phyloP scores from a whole-genome alignment of 2,113 vertebrate genomes.

The Arenaria interpres region DNA sequence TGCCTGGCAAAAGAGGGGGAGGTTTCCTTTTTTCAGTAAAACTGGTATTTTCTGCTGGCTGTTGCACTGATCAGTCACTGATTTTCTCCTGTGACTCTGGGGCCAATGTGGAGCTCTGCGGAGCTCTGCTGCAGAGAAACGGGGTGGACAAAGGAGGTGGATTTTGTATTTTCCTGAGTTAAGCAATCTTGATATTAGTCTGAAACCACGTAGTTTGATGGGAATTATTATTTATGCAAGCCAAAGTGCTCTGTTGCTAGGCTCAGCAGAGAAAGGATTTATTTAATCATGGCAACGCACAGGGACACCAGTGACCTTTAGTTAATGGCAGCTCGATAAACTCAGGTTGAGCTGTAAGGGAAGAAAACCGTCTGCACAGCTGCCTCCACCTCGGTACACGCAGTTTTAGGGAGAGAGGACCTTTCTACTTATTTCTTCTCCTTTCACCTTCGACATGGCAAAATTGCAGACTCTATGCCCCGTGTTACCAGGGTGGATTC shows the following conservation, averaged over 20 bases:
- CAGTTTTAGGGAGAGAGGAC: background rate
- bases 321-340: background rate
- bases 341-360: background rate
- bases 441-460: background rate
- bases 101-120: background rate
- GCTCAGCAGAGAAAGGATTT: background rate
- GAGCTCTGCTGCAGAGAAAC: background rate
- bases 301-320: conserved; percentile 14
- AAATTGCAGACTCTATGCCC: background rate
- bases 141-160: background rate
- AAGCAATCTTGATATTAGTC: background rate
- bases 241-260: background rate
- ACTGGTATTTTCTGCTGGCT: background rate
- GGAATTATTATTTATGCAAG: background rate
- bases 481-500: background rate
- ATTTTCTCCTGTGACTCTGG: background rate
- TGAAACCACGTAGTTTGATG: background rate
- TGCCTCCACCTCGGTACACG: rapidly evolving
- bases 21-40: background rate
- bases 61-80: background rate
- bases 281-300: background rate
- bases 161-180: background rate
- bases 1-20: background rate
- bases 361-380: background rate
- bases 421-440: background rate